Evolutionary conservation across 2,113 vertebrate genomes (phyloP).

Genomic region (Ardeotis arabs): DNA sequence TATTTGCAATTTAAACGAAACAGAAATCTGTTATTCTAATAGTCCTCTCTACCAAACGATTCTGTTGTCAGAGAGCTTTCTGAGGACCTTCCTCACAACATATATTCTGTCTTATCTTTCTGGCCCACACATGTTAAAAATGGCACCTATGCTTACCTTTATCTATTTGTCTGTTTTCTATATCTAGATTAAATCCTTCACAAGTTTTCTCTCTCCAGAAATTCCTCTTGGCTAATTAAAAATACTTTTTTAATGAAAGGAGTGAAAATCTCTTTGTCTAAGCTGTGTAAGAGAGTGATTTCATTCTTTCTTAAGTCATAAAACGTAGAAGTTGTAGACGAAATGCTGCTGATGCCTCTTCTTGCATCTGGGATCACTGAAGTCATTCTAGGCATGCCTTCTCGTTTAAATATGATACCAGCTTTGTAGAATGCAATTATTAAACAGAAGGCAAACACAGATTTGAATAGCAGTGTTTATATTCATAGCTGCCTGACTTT

Average conservation of each 20-base stretch:
- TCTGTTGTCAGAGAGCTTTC: neutral
- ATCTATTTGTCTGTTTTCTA: neutral
- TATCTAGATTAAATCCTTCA: neutral
- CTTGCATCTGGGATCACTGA: neutral
- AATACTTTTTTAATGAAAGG: neutral
- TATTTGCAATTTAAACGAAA: neutral
- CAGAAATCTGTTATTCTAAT: neutral
- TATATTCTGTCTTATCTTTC: neutral
- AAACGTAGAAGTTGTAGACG: neutral
- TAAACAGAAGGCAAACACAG: conserved; percentile 49
- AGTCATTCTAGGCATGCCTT: neutral
- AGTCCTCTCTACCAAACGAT: neutral
- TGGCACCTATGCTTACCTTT: neutral
- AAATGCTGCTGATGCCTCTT: neutral
- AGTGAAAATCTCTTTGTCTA: neutral
- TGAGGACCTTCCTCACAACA: neutral
- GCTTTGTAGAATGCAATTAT: neutral
- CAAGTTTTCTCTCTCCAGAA: neutral
- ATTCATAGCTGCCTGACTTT: neutral
- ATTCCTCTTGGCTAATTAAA: neutral
- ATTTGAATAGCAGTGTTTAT: neutral
- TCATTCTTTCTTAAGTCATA: neutral
- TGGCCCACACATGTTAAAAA: neutral
- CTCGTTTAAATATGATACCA: neutral
- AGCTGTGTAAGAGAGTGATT: neutral